Conservation (phyloP, 1,140 invertebrate species). For the Procambarus virginalis region DNA sequence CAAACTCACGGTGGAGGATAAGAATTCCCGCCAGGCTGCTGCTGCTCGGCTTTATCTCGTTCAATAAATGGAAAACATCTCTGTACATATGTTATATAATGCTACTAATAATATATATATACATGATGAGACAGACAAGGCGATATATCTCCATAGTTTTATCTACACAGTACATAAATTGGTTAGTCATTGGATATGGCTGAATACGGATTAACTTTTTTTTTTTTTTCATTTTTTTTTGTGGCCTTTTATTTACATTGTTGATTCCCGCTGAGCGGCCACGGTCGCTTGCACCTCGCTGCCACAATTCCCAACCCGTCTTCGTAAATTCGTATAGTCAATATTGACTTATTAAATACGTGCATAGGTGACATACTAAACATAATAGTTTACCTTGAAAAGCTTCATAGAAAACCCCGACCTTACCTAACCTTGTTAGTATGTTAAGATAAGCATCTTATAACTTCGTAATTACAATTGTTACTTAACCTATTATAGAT, state of each 20-base stretch:
- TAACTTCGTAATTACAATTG: too few relatives aligned
- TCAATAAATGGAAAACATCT: background rate
- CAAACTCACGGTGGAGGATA: background rate
- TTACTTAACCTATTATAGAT: too few relatives aligned
- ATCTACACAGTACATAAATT: background rate
- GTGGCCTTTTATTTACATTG: background rate
- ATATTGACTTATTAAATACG: too few relatives aligned
- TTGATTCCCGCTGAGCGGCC: too few relatives aligned
- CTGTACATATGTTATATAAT: constrained; percentile 4
- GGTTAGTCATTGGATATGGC: background rate
- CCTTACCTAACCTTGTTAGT: too few relatives aligned
- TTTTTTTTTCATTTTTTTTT: background rate
- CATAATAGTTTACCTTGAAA: too few relatives aligned
- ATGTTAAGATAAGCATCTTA: too few relatives aligned
- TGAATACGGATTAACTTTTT: background rate
- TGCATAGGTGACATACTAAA: too few relatives aligned
- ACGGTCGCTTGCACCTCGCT: too few relatives aligned
- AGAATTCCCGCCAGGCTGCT: background rate
- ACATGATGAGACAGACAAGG: background rate
- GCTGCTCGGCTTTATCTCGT: background rate
- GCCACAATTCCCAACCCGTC: too few relatives aligned
- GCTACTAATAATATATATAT: background rate
- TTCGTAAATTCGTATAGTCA: too few relatives aligned
- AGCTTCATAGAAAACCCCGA: too few relatives aligned
- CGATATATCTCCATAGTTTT: background rate